A percentile compares a stretch with the other conserved stretches of the same genome.
Conservation (phyloP, 2,113 vertebrate genomes). For the Phoenicopterus ruber region DNA sequence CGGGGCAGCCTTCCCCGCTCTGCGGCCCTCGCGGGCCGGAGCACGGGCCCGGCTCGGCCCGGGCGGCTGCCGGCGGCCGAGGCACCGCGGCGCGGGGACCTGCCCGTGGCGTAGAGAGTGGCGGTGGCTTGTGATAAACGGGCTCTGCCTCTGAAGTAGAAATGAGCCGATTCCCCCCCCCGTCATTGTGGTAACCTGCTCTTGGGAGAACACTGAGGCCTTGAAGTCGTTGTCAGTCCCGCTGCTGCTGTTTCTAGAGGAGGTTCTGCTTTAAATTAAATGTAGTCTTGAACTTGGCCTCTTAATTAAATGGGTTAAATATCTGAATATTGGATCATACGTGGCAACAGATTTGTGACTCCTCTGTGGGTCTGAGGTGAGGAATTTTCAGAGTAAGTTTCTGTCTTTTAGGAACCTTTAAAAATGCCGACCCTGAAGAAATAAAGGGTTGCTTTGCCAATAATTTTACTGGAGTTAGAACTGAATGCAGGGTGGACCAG, state of each 20-base stretch:
- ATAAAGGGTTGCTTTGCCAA: neutral
- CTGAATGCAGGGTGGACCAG: no score
- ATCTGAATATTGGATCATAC: rapidly evolving
- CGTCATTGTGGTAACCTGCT: no score
- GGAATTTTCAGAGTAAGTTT: neutral
- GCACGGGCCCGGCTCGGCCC: neutral
- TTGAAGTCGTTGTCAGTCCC: neutral
- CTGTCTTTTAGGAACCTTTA: neutral
- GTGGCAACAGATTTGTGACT: neutral
- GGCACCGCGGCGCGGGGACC: neutral
- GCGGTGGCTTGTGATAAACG: rapidly evolving
- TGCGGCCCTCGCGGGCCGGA: neutral
- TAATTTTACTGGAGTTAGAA: neutral
- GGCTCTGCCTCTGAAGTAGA: rapidly evolving
- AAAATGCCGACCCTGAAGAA: neutral
- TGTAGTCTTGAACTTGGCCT: neutral
- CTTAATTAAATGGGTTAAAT: neutral
- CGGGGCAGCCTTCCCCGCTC: neutral
- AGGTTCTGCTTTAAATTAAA: neutral
- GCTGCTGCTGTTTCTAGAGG: neutral
- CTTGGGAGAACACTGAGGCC: neutral
- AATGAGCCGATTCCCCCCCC: no score
- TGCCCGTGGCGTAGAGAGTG: neutral
- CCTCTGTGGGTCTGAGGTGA: neutral
- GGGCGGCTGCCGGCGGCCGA: neutral